Evolutionary conservation across 2,797 vertebrate species (phyloP).

Genomic region (Australoheros facetus): DNA sequence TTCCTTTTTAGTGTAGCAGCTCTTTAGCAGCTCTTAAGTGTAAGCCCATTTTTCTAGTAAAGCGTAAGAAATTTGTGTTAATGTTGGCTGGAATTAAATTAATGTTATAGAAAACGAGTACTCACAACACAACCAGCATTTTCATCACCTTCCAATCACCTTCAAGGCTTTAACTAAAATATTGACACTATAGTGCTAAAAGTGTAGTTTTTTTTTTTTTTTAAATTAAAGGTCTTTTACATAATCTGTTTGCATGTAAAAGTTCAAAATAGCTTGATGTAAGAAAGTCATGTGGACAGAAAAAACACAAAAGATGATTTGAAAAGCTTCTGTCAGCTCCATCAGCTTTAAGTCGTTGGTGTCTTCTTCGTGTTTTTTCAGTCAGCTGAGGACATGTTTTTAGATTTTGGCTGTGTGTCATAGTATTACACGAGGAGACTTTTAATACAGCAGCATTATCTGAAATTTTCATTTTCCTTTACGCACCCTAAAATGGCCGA

Average conservation of each 20-base stretch:
- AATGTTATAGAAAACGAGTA: conserved; percentile 34
- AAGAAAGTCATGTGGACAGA: not conserved
- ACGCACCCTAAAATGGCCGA: conserved; percentile 78
- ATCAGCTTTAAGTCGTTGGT: conserved; percentile 56
- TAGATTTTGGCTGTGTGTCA: conserved; percentile 43
- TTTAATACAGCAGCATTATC: conserved; percentile 9
- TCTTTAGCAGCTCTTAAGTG: conserved; percentile 53
- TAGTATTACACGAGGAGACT: conserved; percentile 23
- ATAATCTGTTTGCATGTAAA: not conserved
- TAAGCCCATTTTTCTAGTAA: conserved; percentile 13
- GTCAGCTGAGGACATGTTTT: conserved; percentile 46
- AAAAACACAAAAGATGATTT: conserved; percentile 43
- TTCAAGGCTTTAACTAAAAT: conserved; percentile 28
- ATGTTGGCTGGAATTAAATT: conserved; percentile 7
- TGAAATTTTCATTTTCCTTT: conserved; percentile 14
- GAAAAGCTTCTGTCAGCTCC: conserved; percentile 49
- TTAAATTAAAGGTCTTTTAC: not conserved
- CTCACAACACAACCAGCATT: conserved; percentile 3
- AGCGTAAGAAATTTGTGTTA: conserved; percentile 20
- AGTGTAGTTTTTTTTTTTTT: not conserved
- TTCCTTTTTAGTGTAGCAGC: conserved; percentile 49
- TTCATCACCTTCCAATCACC: conserved; percentile 2
- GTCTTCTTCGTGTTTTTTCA: conserved; percentile 66
- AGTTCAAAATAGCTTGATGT: not conserved
- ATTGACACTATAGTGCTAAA: conserved; percentile 1